Conservation (phyloP, 1,140 invertebrate species). For the Penaeus japonicus region DNA sequence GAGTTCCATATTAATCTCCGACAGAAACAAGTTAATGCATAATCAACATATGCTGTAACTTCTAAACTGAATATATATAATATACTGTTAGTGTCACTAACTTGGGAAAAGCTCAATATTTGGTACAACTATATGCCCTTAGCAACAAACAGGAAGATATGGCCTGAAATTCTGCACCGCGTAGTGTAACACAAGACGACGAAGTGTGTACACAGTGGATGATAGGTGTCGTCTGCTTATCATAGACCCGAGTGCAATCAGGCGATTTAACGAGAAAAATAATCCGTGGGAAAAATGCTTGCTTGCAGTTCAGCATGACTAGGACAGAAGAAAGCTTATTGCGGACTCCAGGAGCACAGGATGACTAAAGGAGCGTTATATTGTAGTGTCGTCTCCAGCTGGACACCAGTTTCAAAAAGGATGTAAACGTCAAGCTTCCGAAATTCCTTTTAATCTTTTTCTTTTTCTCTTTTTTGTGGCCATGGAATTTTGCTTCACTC, state of each 20-base stretch:
- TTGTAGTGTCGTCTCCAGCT: too few species aligned
- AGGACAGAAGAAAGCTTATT: conserved; percentile 21
- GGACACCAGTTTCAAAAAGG: too few species aligned
- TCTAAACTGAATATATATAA: neutral
- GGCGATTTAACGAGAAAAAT: neutral
- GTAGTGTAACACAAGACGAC: neutral
- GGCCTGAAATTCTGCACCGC: neutral
- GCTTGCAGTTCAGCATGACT: conserved; percentile 9
- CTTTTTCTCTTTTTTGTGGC: too few species aligned
- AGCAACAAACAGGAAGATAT: neutral
- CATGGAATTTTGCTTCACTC: too few species aligned
- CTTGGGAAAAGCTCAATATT: conserved; percentile 13
- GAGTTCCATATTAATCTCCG: neutral
- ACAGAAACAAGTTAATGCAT: neutral
- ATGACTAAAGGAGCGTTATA: too few species aligned
- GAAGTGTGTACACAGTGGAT: too few species aligned
- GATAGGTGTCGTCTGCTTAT: too few species aligned
- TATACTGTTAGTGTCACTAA: neutral
- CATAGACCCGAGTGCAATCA: too few species aligned
- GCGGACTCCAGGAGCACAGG: neutral
- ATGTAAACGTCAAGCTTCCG: too few species aligned
- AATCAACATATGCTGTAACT: too few species aligned
- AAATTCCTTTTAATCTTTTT: too few species aligned
- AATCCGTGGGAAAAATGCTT: conserved; percentile 1
- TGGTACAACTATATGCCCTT: conserved; percentile 17